These are phyloP conservation scores for Eulemur rubriventer DNA, from an alignment of 2,797 vertebrate genomes.

Conservation along the genomic window DNA sequence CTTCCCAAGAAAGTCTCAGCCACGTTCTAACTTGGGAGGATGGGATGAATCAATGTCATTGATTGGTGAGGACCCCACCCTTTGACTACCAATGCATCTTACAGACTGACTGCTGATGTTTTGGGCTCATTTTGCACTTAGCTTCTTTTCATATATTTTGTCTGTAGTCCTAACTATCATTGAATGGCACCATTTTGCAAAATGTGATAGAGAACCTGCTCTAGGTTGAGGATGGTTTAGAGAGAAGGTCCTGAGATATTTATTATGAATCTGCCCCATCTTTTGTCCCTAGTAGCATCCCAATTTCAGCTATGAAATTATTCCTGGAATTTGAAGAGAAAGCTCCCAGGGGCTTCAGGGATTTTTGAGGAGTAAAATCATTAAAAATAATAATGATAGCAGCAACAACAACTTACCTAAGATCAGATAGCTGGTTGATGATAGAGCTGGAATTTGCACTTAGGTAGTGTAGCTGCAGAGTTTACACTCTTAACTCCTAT, in stretches of 20 bases:
- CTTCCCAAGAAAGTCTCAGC: not conserved
- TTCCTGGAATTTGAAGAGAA: not conserved
- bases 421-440: not conserved
- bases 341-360: not conserved
- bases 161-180: not conserved
- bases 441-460: not conserved
- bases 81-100: not conserved
- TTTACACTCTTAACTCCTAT: not conserved
- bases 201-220: not conserved
- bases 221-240: not conserved
- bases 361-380: not conserved
- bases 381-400: not conserved
- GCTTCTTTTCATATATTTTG: not conserved
- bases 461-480: not conserved
- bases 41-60: not conserved
- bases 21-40: not conserved
- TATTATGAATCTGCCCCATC: not conserved
- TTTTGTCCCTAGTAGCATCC: not conserved
- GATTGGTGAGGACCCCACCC: not conserved
- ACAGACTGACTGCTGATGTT: not conserved
- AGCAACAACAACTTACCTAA: not conserved
- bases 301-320: conserved; percentile 17
- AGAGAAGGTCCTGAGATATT: not conserved
- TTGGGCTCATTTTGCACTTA: not conserved
- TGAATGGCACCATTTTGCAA: not conserved